Base-by-base conservation (phyloP, 2,888 invertebrate species). In the Onthophagus sagittarius region DNA sequence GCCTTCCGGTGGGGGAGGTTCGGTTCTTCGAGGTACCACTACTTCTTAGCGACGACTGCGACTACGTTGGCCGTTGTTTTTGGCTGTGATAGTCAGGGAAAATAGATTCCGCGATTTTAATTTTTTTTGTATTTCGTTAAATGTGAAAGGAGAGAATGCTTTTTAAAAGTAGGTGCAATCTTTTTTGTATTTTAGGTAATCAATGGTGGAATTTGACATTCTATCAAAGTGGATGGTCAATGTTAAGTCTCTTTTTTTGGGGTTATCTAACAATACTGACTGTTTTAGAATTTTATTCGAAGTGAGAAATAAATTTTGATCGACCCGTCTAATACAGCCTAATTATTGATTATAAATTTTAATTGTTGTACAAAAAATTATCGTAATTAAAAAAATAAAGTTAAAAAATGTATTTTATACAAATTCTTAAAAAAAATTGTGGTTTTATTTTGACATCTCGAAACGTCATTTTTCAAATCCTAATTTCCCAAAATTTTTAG, bases 21-120 rank as follows among this genome's bases (percentile, higher is more conserved):
- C 23, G 23, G 23, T 23, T 2, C 23, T 23, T 23, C 23, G 71
- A 14, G 64, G 62, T 53, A 71, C 71, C 13, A 74, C 31, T 39
- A 69, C 32, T 69, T 23, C 23, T 23, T 23, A 23, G 23, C 23
- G 23, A 23, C 23, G 23, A 23, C n/a, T 33, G 14, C 72, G 64
- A 15, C 65, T 39, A 32, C 15, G 13, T 33, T n/a, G 64, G 31
- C 32, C 13, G 31, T 33, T 53, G 31, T 63, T 53, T 23, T 63
- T 64, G 72, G 72, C 72, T 72, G 72, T 72, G 72, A 72, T 72
- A 64, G 67, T 72, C 72, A 72, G 72, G 72, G 72, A 39, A 32
- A 72, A 7, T 63, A 63, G 39, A 11, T 53, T 53, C 39, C 39
- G 39, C 39, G 9, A 53, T 53, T 53, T 53, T 53, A 7, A 53